Base-by-base conservation (phyloP, 2,797 vertebrate species). In the Bradypus variegatus region DNA sequence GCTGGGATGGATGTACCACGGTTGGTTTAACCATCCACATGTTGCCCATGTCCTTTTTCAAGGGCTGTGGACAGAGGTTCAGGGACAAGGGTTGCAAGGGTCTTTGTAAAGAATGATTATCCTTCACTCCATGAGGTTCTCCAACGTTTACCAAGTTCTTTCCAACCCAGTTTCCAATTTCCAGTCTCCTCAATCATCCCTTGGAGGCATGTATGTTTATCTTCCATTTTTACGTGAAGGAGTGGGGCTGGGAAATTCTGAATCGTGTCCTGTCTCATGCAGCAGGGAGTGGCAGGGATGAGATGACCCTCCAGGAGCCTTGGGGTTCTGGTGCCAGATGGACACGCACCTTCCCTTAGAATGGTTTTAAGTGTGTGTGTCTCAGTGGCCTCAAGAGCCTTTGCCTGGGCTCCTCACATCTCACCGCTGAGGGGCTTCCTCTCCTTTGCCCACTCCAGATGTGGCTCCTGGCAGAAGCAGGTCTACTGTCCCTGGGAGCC, bases 241-340 rank as follows among this genome's bases (percentile, higher is more conserved):
- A 29, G 33, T 18, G 16, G 29, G 15, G 23, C 45, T 89, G 31
- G 58, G 33, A 50, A 10, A 9, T 64, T 83, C 50, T 21, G 45
- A 55, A 15, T n/a, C 0, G 0, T 16, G 60, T 50, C 58, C 31
- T 1, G 8, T 5, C 7, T 36, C 31, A 19, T 1, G 0, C 2
- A 41, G 76, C 41, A 53, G 53, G 16, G 31, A 65, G 64, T 12
- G 8, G 33, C 18, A 21, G 23, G 9, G 29, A 23, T 21, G 8
- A 29, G 48, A 27, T 58, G 3, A 33, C n/a, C 45, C 33, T 31
- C 60, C 10, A 1, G 19, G 12, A 31, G 64, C 60, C 13, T 4
- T 4, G 16, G 8, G 21, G 29, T 29, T 91, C 45, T 82, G 79
- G 36, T 48, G 38, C 78, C 12, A 25, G 70, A 53, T 55, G 16